Evolutionary conservation across 2,113 vertebrate genomes (phyloP), one percentile per base, ranked within the genome.

Genomic region (Brachyhypopomus occidentalis): DNA sequence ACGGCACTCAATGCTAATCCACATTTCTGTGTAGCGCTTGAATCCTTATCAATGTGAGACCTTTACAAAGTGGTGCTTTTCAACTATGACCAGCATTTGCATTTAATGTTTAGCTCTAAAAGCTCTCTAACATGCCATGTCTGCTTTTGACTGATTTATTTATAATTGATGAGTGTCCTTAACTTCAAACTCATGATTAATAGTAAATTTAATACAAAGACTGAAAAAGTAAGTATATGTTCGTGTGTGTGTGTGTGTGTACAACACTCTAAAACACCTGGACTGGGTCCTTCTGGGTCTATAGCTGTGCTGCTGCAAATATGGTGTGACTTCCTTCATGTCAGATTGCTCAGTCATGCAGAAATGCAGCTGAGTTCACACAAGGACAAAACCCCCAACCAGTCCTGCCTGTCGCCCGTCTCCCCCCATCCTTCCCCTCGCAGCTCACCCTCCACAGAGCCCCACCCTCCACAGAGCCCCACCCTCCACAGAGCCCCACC

Each of bases 221-320:
- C 45, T 52, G 45, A 52, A 4, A 19, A 34, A 7, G 1, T 64
- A 22, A 5, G 36, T 5, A 5, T 76, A 36, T 19, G 60, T 48
- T 1, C 14, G 20, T 30, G 62, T 20, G 62, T 48, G 38, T 71
- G 64, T 64, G 80, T 52, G 23, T 16, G 20, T 23, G 67, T 52
- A 64, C 34, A 38, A 7, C 38, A 64, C 63, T 55, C 25, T 69
- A 20, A 71, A 80, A 77, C 72, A 81, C 62, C 63, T 75, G 79
- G 62, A 81, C 23, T 64, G 41, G 52, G 52, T 60, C 75, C 59
- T 52, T 16, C 16, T 36, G 30, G 30, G 0, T 52, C 5, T 5
- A n/a, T 19, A 71, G 41, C 34, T 16, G 11, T 41, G 48, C 55
- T 63, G 41, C 30, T 55, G 17, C 36, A 76, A 55, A 52, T 67